A percentile compares a stretch with the other conserved stretches of the same genome.
phyloP scores from a whole-genome alignment of 2,797 vertebrate genomes.

The Amblyraja radiata region DNA sequence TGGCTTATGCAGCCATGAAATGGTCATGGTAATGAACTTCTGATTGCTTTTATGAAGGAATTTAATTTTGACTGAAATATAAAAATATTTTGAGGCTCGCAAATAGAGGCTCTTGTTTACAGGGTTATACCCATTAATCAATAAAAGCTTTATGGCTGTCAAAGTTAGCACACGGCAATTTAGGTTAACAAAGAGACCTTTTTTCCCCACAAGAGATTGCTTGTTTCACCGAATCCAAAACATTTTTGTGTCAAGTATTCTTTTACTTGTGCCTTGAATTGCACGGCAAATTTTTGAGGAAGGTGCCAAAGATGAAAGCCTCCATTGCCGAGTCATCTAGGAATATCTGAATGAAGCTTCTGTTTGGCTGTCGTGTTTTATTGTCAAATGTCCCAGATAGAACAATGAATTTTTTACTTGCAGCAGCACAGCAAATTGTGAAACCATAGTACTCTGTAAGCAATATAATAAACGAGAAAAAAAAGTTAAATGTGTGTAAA shows the following conservation, averaged over 20 bases:
- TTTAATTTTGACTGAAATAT: neutral
- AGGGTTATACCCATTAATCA: conserved; percentile 1
- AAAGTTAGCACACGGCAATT: neutral
- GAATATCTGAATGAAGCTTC: conserved; percentile 41
- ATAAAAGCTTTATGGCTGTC: neutral
- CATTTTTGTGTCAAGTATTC: neutral
- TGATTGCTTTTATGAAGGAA: neutral
- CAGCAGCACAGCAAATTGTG: no score
- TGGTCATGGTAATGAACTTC: neutral
- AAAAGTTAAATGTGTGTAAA: no score
- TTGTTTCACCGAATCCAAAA: neutral
- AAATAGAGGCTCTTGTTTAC: neutral
- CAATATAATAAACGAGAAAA: no score
- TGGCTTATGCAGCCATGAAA: neutral
- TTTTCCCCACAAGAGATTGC: neutral
- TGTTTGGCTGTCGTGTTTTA: conserved; percentile 22
- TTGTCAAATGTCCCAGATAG: no score
- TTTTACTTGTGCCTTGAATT: neutral
- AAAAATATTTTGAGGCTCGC: neutral
- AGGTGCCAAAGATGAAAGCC: neutral
- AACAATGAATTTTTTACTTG: no score
- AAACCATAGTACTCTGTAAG: no score
- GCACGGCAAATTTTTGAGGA: neutral
- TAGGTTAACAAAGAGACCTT: neutral
- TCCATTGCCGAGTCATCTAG: conserved; percentile 29